Evolutionary conservation across 1,140 invertebrate genomes (phyloP).

Genomic region (Papilio dardanus): DNA sequence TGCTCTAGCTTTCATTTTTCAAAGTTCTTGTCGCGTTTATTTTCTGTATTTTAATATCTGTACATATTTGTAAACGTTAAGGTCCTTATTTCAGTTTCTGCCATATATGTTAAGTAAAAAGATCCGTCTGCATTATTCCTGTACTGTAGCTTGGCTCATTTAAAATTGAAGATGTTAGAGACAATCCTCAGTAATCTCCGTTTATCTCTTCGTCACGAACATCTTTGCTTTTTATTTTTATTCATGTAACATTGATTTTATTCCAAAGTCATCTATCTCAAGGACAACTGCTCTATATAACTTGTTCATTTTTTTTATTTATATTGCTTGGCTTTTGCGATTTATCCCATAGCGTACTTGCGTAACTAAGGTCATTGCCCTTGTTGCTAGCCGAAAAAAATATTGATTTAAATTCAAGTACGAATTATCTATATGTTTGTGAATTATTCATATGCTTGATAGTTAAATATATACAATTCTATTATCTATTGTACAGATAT

Average conservation of each 20-base stretch:
- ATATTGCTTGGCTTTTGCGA: not conserved
- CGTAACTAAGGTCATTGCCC: not conserved
- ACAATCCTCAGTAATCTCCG: not conserved
- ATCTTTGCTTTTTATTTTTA: constrained; percentile 4
- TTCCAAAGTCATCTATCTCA: not conserved
- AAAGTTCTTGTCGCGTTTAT: no score
- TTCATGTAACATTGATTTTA: constrained; percentile 16
- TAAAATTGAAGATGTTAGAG: not conserved
- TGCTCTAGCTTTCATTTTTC: no score
- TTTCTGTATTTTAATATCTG: no score
- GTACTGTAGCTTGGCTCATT: not conserved
- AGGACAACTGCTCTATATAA: constrained; percentile 15
- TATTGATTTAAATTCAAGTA: not conserved
- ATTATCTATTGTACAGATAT: no score
- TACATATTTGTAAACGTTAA: no score
- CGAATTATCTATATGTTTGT: not conserved
- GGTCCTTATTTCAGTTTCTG: no score
- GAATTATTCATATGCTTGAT: not conserved
- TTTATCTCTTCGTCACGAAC: constrained; percentile 1
- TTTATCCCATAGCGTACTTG: constrained; percentile 3
- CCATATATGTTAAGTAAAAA: not conserved
- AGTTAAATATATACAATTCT: not conserved
- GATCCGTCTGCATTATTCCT: not conserved
- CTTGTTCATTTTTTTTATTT: not conserved
- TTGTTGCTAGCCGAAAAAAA: not conserved